These are phyloP conservation scores for Eristalis pertinax DNA, from an alignment of 2,888 invertebrate genomes.

Conservation along the genomic window DNA sequence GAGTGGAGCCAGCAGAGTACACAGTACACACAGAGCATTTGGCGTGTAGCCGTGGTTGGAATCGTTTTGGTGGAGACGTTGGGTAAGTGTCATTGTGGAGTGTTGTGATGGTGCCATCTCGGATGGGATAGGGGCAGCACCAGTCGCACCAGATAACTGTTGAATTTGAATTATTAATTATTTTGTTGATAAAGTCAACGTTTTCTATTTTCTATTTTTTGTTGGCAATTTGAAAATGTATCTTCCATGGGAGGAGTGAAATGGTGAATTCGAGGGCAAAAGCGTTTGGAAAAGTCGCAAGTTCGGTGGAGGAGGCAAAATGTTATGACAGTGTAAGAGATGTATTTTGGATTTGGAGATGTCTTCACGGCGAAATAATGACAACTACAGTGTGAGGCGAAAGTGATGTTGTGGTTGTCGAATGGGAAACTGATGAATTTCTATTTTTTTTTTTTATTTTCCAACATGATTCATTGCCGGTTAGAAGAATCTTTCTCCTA, in stretches of 20 bases:
- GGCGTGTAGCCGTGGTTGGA: slow-evolving; percentile 60
- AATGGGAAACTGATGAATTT: too few relatives aligned
- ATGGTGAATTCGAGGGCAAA: slow-evolving; percentile 16
- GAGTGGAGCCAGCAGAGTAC: slow-evolving; percentile 53
- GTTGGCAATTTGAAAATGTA: neutral
- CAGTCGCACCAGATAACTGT: slow-evolving; percentile 42
- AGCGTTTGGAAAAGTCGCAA: slow-evolving; percentile 61
- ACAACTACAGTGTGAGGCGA: slow-evolving; percentile 5
- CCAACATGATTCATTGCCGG: neutral
- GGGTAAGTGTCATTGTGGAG: slow-evolving; percentile 60
- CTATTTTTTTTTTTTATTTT: neutral
- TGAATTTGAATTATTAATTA: slow-evolving; percentile 41
- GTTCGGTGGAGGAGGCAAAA: neutral
- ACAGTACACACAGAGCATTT: slow-evolving; percentile 43
- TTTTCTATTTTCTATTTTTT: neutral
- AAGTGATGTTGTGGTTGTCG: neutral
- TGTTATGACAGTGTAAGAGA: neutral
- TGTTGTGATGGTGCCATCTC: slow-evolving; percentile 58
- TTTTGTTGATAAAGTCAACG: neutral
- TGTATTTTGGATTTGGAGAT: neutral
- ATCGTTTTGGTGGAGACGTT: slow-evolving; percentile 62
- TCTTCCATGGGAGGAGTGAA: slow-evolving; percentile 23
- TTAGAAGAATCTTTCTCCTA: too few relatives aligned
- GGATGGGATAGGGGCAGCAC: slow-evolving; percentile 37
- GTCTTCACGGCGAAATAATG: neutral